Evolutionary conservation across 2,888 invertebrate species (phyloP).

Genomic region (Agonopterix alstromeriana): DNA sequence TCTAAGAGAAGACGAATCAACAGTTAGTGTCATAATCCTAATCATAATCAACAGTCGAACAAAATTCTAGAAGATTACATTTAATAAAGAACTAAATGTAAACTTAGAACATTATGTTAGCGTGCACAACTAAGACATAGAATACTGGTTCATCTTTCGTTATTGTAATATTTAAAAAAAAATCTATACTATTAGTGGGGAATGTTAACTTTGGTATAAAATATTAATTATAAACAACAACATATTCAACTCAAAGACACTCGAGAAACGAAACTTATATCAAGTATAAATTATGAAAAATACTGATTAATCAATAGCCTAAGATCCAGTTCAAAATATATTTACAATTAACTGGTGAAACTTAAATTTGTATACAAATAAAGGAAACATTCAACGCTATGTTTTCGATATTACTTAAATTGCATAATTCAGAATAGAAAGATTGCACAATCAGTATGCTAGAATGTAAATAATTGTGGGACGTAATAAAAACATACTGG

Average conservation of each 20-base stretch:
- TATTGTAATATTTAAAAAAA: slow-evolving; percentile 30
- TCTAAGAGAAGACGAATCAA: slow-evolving; percentile 70
- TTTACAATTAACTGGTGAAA: slow-evolving; percentile 62
- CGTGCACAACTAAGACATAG: slow-evolving; percentile 42
- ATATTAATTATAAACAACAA: slow-evolving; percentile 75
- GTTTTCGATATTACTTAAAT: background rate
- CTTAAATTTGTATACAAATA: slow-evolving; percentile 4
- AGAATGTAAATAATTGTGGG: slow-evolving; percentile 4
- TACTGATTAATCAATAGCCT: slow-evolving; percentile 69
- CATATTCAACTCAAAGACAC: slow-evolving; percentile 66
- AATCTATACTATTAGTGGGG: slow-evolving; percentile 77
- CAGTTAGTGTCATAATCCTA: slow-evolving; percentile 22
- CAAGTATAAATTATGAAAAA: slow-evolving; percentile 73
- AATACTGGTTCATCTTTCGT: slow-evolving; percentile 41
- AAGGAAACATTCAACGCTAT: slow-evolving; percentile 1
- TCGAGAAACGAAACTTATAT: slow-evolving; percentile 64
- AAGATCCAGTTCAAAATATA: slow-evolving; percentile 53
- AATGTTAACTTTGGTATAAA: slow-evolving; percentile 86
- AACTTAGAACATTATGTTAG: slow-evolving; percentile 50
- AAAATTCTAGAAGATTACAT: slow-evolving; percentile 60
- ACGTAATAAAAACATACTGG: slow-evolving; percentile 14
- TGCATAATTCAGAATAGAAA: slow-evolving; percentile 6
- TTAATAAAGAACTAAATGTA: slow-evolving; percentile 57
- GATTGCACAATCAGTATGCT: slow-evolving; percentile 16
- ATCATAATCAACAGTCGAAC: slow-evolving; percentile 59